Conservation (phyloP, 2,797 vertebrate genomes). For the Sciaenops ocellatus region DNA sequence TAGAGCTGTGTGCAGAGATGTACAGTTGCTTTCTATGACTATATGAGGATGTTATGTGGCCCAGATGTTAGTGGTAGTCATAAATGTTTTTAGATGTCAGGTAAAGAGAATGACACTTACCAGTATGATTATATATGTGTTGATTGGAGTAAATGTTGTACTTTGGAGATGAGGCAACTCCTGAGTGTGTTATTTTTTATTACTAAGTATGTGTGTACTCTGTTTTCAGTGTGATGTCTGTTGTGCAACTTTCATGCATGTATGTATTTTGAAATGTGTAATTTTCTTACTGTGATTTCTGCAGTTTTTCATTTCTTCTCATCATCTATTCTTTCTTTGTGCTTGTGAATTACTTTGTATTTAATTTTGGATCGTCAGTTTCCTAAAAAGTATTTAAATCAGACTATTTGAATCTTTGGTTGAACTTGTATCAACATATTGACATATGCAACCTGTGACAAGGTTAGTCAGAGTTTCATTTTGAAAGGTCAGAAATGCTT, state of each 20-base stretch:
- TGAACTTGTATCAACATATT: neutral
- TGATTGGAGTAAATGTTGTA: neutral
- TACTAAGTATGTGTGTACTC: neutral
- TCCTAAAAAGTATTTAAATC: neutral
- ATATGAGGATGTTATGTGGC: neutral
- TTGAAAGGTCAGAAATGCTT: neutral
- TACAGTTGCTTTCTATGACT: neutral
- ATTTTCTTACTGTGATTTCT: neutral
- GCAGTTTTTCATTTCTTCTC: neutral
- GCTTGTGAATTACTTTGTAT: neutral
- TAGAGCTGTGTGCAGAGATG: neutral
- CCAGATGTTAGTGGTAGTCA: neutral
- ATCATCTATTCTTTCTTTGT: neutral
- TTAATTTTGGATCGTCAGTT: no score
- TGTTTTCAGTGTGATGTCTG: neutral
- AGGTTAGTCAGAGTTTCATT: neutral
- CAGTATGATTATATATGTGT: neutral
- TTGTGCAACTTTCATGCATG: neutral
- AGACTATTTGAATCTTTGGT: neutral
- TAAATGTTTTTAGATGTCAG: neutral
- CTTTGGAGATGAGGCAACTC: no score
- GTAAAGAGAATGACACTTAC: neutral
- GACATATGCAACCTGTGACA: neutral
- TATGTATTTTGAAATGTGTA: neutral
- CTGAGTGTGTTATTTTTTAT: no score